phyloP scores from a whole-genome alignment of 2,797 vertebrate species.

The Moxostoma hubbsi region DNA sequence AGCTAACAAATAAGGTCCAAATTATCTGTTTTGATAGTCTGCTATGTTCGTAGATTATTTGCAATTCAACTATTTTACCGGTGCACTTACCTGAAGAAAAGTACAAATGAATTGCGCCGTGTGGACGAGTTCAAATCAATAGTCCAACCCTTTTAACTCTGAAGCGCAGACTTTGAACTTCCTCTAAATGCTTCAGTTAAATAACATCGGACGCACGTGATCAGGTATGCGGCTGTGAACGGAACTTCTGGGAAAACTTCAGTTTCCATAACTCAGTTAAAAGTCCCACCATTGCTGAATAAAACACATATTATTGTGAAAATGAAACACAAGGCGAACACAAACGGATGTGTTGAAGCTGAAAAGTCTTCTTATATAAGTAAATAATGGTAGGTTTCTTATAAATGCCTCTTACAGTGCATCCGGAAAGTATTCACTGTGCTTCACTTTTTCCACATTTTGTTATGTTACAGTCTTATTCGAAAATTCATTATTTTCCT shows the following conservation, averaged over 20 bases:
- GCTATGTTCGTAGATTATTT: background rate
- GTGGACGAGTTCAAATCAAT: no score
- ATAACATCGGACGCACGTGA: no score
- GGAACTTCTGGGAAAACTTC: background rate
- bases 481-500: no score
- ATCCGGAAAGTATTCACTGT: no score
- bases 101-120: no score
- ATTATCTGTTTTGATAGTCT: background rate
- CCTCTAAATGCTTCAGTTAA: background rate
- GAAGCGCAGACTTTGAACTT: background rate
- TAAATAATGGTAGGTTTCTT: background rate
- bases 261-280: slow-evolving; percentile 2
- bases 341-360: no score
- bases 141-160: background rate
- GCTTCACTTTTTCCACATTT: no score
- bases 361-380: background rate
- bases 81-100: background rate
- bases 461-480: no score
- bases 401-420: background rate
- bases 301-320: background rate
- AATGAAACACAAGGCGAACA: background rate
- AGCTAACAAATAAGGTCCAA: background rate
- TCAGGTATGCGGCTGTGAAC: background rate
- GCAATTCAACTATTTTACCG: background rate
- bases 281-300: background rate